These are phyloP conservation scores for Dynastes maya DNA, from an alignment of 2,888 invertebrate genomes.

Conservation along the genomic window DNA sequence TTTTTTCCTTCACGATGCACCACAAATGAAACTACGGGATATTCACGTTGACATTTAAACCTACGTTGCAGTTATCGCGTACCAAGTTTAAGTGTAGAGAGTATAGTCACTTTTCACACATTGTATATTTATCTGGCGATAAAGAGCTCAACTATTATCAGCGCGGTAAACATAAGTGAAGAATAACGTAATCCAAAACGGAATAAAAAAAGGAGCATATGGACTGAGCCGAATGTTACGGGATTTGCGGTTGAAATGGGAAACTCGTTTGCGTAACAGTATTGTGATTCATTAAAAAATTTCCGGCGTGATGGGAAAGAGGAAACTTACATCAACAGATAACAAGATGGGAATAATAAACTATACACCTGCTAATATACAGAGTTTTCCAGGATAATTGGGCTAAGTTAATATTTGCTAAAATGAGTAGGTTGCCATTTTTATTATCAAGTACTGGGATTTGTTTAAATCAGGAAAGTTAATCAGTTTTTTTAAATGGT, in stretches of 20 bases:
- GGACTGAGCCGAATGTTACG: background rate
- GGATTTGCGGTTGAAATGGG: background rate
- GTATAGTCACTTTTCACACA: background rate
- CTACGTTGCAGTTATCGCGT: background rate
- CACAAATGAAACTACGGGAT: background rate
- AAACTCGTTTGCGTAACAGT: background rate
- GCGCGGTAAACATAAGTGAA: background rate
- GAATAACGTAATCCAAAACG: background rate
- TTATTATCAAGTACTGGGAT: no score
- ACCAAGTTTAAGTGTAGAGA: background rate
- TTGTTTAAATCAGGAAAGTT: no score
- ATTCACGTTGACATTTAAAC: conserved; percentile 2
- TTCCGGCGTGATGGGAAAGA: background rate
- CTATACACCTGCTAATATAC: no score
- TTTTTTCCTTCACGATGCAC: background rate
- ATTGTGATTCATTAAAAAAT: conserved; percentile 1
- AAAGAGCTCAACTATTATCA: conserved; percentile 21
- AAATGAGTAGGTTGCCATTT: no score
- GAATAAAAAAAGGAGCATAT: background rate
- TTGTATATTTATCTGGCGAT: conserved; percentile 2
- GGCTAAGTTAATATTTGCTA: no score
- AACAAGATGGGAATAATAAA: no score
- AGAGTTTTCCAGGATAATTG: no score
- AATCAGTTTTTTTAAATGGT: no score
- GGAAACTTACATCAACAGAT: no score